Evolutionary conservation across 2,888 invertebrate species (phyloP).

Genomic region (Ptycholaimellus sp.): DNA sequence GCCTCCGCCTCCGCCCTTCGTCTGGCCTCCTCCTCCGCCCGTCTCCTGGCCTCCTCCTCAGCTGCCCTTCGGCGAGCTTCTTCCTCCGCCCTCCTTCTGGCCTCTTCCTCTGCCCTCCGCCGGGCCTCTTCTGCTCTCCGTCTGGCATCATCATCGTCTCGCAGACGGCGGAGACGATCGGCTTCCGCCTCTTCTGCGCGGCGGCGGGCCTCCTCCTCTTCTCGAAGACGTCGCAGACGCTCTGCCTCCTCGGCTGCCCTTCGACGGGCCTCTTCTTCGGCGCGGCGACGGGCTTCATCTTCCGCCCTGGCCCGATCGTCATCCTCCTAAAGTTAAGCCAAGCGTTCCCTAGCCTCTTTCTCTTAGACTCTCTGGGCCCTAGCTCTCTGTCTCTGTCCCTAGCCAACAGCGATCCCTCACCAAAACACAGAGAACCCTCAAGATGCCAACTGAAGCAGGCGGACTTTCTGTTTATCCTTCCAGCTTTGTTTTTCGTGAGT

Average conservation of each 20-base stretch:
- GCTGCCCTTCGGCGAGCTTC: conserved; percentile 3
- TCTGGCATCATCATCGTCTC: conserved; percentile 15
- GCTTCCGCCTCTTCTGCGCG: conserved; percentile 15
- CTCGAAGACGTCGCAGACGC: conserved; percentile 18
- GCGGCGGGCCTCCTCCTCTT: conserved; percentile 21
- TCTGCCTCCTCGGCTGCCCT: conserved; percentile 24
- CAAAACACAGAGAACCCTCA: no score
- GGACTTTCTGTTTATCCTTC: no score
- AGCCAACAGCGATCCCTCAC: no score
- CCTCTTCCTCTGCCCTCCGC: conserved; percentile 5
- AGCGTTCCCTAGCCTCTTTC: neutral
- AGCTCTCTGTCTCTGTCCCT: no score
- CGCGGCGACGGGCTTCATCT: conserved; percentile 21
- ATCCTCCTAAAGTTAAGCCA: conserved; percentile 19
- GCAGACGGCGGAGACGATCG: conserved; percentile 13
- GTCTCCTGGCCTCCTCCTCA: conserved; percentile 6
- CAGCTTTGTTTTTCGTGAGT: no score
- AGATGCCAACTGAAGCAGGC: no score
- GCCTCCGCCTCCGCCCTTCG: conserved; percentile 4
- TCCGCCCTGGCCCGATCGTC: conserved; percentile 21
- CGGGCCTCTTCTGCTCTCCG: conserved; percentile 4
- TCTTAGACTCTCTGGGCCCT: neutral
- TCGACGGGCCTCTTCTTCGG: conserved; percentile 23
- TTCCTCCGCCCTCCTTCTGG: conserved; percentile 5
- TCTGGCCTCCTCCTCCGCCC: conserved; percentile 4